Conservation (phyloP, 2,888 invertebrate genomes). For the Erebia ligea region DNA sequence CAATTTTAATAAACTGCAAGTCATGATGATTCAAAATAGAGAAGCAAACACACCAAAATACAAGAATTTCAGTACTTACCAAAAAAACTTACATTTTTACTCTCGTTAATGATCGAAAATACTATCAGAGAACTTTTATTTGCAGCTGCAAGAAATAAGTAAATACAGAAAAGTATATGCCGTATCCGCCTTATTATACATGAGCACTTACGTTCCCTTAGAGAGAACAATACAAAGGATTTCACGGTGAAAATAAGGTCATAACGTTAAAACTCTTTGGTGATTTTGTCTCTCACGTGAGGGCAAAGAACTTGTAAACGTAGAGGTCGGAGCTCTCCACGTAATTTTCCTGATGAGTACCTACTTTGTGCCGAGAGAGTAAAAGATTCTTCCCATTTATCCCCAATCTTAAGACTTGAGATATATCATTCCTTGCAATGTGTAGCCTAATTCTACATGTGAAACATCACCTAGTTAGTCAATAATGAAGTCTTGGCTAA, state of each 20-base stretch:
- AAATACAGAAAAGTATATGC: constrained; percentile 4
- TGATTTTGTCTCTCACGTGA: constrained; percentile 33
- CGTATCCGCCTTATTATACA: constrained; percentile 22
- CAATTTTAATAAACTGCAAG: too few species aligned
- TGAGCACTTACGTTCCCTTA: constrained; percentile 16
- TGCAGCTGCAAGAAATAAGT: not conserved
- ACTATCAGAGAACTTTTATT: not conserved
- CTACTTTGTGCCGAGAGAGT: constrained; percentile 18
- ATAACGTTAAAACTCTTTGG: constrained; percentile 30
- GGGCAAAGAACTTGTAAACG: constrained; percentile 31
- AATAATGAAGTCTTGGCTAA: too few species aligned
- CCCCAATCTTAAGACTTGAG: constrained; percentile 1
- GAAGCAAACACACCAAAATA: too few species aligned
- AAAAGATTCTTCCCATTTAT: constrained; percentile 17
- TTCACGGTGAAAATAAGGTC: constrained; percentile 29
- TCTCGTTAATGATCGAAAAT: not conserved
- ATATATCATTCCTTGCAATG: not conserved
- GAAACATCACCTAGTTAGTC: too few species aligned
- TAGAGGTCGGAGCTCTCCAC: constrained; percentile 33
- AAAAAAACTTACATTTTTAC: too few species aligned
- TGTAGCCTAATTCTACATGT: not conserved
- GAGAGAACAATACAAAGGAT: constrained; percentile 26
- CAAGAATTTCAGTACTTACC: too few species aligned
- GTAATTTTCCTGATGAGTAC: constrained; percentile 31
- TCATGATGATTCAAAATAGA: too few species aligned